Evolutionary conservation across 2,113 vertebrate genomes (phyloP), one percentile per base, ranked within the genome.

Genomic region (Tor tambroides): DNA sequence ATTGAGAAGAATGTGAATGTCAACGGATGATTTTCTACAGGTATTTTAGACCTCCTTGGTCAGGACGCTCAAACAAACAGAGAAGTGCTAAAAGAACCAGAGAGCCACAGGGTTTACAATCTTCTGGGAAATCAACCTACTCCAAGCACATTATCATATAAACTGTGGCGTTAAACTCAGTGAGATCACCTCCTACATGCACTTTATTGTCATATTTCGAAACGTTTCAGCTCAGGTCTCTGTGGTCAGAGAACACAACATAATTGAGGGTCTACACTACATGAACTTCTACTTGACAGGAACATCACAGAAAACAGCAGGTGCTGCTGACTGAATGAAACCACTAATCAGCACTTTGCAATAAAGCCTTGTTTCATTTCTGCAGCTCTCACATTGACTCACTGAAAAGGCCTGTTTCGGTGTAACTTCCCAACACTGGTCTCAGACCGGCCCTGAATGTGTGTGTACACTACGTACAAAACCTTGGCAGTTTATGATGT

Each of bases 271-370:
- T 81, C 49, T 54, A 75, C 23, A 51, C 19, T 75, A 65, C 61
- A 79, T 76, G 51, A 85, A 87, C 86, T 72, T 83, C 79, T 61
- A 83, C 69, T 79, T 69, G 12, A 89, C 67, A 77, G 71, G 79
- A 75, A 61, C 86, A 59, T 75, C 41, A 80, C 54, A 74, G 61
- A 86, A 74, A 86, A 74, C 59, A 76, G 80, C 85, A 88, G 85
- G 76, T 86, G 84, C 80, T 72, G 35, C 83, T 78, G 86, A 80
- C 35, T 76, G 56, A 82, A 74, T 54, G 84, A 86, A 88, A 88
- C 88, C 88, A 87, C 88, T 87, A 89, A 89, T 87, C 86, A 77
- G 78, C 83, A 80, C 74, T 87, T 84, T 83, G 83, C 84, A 79
- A 86, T 86, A 84, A 89, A 76, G 79, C 26, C 85, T 19, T 84